phyloP scores from a whole-genome alignment of 64 coral and sea anemone species.

The Astreopora myriophthalma region DNA sequence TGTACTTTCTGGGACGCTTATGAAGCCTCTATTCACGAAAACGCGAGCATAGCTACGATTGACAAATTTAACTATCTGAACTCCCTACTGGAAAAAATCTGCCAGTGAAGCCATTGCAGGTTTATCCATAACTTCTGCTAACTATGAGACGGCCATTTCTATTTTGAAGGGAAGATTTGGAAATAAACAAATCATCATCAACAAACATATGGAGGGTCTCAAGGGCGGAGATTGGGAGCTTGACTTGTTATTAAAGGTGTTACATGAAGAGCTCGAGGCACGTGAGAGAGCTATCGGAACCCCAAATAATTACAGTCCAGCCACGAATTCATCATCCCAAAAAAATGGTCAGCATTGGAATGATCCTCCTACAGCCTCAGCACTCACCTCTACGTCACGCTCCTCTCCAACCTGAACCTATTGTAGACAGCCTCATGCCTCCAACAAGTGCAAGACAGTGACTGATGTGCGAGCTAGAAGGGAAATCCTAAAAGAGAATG shows the following conservation, averaged over 20 bases:
- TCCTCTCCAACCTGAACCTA: slow-evolving; percentile 15
- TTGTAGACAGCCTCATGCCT: slow-evolving; percentile 16
- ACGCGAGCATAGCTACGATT: background rate
- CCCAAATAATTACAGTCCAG: background rate
- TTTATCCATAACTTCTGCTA: slow-evolving; percentile 43
- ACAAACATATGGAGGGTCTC: slow-evolving; percentile 58
- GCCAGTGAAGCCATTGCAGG: slow-evolving; percentile 57
- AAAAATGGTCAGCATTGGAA: background rate
- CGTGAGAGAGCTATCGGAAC: background rate
- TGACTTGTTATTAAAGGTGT: background rate
- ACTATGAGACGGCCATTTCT: slow-evolving; percentile 57
- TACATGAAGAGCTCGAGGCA: background rate
- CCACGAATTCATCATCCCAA: background rate
- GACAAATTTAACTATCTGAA: slow-evolving; percentile 65
- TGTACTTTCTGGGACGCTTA: background rate
- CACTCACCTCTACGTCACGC: too few relatives aligned
- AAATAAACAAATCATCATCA: slow-evolving; percentile 52
- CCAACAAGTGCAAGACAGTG: background rate
- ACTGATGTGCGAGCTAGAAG: background rate
- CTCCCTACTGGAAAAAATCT: slow-evolving; percentile 27
- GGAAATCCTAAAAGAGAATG: background rate
- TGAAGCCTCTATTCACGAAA: background rate
- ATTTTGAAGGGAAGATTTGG: slow-evolving; percentile 49
- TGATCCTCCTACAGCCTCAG: too few relatives aligned
- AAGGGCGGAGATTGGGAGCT: background rate